Evolutionary conservation across 2,888 invertebrate genomes (phyloP).

Genomic region (Nephrocerus scutellatus): DNA sequence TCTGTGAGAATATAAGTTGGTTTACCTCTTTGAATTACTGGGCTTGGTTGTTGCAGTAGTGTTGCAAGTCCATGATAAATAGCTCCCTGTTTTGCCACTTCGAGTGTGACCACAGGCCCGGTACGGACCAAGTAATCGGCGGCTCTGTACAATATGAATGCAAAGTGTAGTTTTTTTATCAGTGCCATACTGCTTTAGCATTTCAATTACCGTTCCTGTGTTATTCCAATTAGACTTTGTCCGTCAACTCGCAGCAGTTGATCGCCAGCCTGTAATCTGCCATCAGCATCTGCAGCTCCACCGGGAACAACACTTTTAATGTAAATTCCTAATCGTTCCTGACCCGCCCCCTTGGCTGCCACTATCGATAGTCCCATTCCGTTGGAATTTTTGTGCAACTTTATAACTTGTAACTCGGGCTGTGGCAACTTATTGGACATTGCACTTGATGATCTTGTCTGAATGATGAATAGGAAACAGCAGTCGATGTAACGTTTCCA

Average conservation of each 20-base stretch:
- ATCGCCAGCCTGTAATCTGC: conserved; percentile 92
- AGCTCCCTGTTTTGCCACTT: conserved; percentile 97
- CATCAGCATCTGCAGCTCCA: conserved; percentile 87
- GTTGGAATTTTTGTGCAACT: conserved; percentile 87
- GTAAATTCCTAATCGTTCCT: conserved; percentile 88
- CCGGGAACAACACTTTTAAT: conserved; percentile 97
- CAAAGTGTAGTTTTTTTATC: background rate
- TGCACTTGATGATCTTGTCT: conserved; percentile 61
- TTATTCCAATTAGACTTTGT: conserved; percentile 82
- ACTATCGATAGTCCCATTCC: conserved; percentile 99
- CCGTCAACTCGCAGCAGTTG: conserved; percentile 95
- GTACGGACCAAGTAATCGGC: conserved; percentile 93
- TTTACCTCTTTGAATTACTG: conserved; percentile 68
- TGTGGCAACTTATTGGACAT: conserved; percentile 57
- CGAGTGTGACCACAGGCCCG: conserved; percentile 86
- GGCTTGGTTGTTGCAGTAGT: conserved; percentile 83
- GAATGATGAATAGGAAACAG: conserved; percentile 8
- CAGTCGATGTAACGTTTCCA: background rate
- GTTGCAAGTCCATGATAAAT: conserved; percentile 94
- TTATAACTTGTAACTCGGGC: conserved; percentile 75
- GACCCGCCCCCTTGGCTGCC: conserved; percentile 85
- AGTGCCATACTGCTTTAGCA: background rate
- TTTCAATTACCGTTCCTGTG: conserved; percentile 59
- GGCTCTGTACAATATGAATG: conserved; percentile 55
- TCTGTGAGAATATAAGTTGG: conserved; percentile 12